Evolutionary conservation across 2,113 vertebrate genomes (phyloP), one percentile per base, ranked within the genome.

Genomic region (Pterocles gutturalis): DNA sequence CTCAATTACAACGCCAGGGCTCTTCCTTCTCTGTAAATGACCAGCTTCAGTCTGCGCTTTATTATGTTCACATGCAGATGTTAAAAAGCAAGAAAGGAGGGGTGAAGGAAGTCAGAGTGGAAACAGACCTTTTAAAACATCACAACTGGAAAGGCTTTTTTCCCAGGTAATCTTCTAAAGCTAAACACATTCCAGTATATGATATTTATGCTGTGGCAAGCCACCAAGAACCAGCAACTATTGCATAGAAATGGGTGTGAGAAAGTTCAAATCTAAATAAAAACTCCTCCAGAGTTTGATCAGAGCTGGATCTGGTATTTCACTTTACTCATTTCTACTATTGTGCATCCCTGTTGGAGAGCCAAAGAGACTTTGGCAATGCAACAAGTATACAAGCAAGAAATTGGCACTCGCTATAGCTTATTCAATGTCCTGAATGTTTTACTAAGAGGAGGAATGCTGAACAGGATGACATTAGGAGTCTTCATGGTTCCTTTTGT

Each of bases 231-330:
- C 87, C 69, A 22, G 33, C 60, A 87, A 76, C 81, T 38, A 78
- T 79, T 83, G 61, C 83, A 88, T 13, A 94, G 88, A 93, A 89
- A 96, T 61, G 91, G 94, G 94, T 95, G 78, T 89, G 93, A 80
- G 89, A 94, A 96, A 96, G 95, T 96, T 97, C 95, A 97, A 55
- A 95, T 87, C 89, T 95, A 97, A 96, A 96, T 87, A 96, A 90
- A 92, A 96, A 76, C 55, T 65, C 57, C 80, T 93, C 87, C 76
- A 54, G 65, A 92, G 78, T 83, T 58, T 96, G 89, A 97, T 92
- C 70, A 76, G 86, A 85, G 95, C 70, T 96, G 91, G 91, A 94
- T 94, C 96, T 97, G 94, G 84, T 87, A 92, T 93, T 95, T 69
- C 60, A 53, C 89, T 94, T 95, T 58, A 89, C 80, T 95, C 69